Base-by-base conservation (phyloP, 2,888 invertebrate species). In the Chorisops tibialis region DNA sequence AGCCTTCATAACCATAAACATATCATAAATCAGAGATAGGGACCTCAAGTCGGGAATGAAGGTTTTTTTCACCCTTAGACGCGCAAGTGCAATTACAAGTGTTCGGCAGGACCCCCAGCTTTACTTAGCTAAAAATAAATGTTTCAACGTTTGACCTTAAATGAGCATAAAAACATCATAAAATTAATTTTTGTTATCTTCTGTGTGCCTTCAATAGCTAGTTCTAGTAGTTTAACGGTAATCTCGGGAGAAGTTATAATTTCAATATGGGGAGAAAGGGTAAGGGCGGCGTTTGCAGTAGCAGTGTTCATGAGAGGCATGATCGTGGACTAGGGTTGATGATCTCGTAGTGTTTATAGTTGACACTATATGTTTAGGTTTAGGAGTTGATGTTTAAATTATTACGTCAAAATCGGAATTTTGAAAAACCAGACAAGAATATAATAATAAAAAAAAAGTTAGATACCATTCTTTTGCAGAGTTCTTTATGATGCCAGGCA, bases 1-100 rank as follows among this genome's bases (percentile, higher is more conserved):
- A 39, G 41, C 39, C 49, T 60, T 60, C 49, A 60, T 60, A 60
- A 38, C 41, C 35, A 60, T 60, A 60, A 60, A 60, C 50, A 60
- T 60, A 24, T 41, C 49, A 60, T 60, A 60, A 60, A 60, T 60
- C 50, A 60, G 59, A 60, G 21, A 60, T 60, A 49, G 59, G 50
- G 59, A 60, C 59, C 59, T 50, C 41, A 41, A 59, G 59, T 48
- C 38, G 47, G 22, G 41, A 60, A 30, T n/a, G 14, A 50, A 50
- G 30, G 24, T 60, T 60, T 50, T 41, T 18, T 24, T 22, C 30
- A 39, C 39, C 41, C 50, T 41, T 37, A 19, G 59, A 60, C 22
- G 41, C 41, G 41, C 41, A 38, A 43, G 22, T 24, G 16, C 14
- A 21, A 18, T 37, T 60, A 50, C 59, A 50, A 60, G 59, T 60